A percentile compares a stretch with the other conserved stretches of the same genome.
Evolutionary conservation across 2,113 vertebrate species (phyloP).

Genomic region (Lagenorhynchus albirostris): DNA sequence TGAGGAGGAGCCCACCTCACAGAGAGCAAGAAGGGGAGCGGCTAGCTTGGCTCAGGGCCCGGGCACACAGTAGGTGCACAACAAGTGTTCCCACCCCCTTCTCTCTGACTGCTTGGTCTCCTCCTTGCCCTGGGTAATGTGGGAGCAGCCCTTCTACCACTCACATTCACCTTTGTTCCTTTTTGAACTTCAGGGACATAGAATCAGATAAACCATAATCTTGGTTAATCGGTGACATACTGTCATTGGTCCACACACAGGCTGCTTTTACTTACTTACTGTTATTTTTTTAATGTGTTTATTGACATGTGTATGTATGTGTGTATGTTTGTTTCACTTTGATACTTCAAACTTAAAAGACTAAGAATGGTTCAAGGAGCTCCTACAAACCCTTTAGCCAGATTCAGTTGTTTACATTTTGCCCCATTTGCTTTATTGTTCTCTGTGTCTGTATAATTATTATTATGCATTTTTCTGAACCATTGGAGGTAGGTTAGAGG

Average conservation of each 20-base stretch:
- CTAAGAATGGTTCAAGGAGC: not conserved
- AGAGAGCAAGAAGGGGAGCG: not conserved
- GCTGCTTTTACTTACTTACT: not conserved
- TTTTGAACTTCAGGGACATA: not conserved
- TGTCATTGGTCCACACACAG: not conserved
- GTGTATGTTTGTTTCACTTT: not conserved
- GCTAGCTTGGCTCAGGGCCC: not conserved
- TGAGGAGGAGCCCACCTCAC: not conserved
- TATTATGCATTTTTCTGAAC: not conserved
- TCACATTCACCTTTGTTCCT: not conserved
- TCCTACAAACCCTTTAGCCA: not conserved
- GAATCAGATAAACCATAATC: not conserved
- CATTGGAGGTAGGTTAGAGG: not conserved
- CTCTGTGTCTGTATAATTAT: not conserved
- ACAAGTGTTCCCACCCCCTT: not conserved
- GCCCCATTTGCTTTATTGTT: not conserved
- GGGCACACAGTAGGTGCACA: not conserved
- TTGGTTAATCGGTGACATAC: not conserved
- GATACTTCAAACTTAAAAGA: not conserved
- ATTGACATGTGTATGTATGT: not conserved
- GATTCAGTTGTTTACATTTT: not conserved
- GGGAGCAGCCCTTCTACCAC: not conserved
- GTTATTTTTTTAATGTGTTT: not conserved
- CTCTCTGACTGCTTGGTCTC: not conserved
- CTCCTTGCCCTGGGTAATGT: not conserved